Percentiles rank a stretch among this genome's conserved stretches.
These are phyloP conservation scores for Linnaemya tessellans DNA, from an alignment of 2,888 invertebrate species.

Conservation along the genomic window DNA sequence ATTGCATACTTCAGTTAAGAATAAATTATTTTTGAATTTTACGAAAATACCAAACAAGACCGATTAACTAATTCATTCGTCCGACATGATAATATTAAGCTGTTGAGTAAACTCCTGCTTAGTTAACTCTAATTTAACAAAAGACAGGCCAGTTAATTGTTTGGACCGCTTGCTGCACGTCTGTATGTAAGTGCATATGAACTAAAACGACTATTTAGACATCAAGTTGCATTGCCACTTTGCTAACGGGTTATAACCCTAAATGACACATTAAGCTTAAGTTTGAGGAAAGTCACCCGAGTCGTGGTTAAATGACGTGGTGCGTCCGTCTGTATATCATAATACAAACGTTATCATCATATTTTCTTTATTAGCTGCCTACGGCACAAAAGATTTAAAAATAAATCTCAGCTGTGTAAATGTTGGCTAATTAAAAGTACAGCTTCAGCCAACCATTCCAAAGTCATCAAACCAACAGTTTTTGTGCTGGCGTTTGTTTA, in stretches of 20 bases:
- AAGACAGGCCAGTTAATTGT: too few relatives aligned
- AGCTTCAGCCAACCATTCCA: constrained; percentile 52
- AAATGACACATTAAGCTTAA: background rate
- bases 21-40: too few relatives aligned
- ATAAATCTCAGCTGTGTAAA: constrained; percentile 63
- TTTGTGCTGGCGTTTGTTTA: constrained; percentile 17
- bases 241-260: background rate
- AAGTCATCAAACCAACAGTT: constrained; percentile 41
- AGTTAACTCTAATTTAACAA: too few relatives aligned
- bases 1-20: too few relatives aligned
- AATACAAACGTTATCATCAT: constrained; percentile 1
- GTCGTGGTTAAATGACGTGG: background rate
- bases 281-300: background rate
- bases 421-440: constrained; percentile 69
- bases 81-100: too few relatives aligned
- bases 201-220: background rate
- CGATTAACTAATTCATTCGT: too few relatives aligned
- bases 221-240: background rate
- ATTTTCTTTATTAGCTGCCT: constrained; percentile 26
- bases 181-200: background rate
- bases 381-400: background rate
- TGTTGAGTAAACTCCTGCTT: too few relatives aligned
- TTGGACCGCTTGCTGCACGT: too few relatives aligned
- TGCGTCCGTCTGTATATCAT: background rate
- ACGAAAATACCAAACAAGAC: too few relatives aligned